Percentiles rank a stretch among this genome's conserved stretches.
phyloP scores from a whole-genome alignment of 2,797 vertebrate genomes.

The Sandelia bainsii region DNA sequence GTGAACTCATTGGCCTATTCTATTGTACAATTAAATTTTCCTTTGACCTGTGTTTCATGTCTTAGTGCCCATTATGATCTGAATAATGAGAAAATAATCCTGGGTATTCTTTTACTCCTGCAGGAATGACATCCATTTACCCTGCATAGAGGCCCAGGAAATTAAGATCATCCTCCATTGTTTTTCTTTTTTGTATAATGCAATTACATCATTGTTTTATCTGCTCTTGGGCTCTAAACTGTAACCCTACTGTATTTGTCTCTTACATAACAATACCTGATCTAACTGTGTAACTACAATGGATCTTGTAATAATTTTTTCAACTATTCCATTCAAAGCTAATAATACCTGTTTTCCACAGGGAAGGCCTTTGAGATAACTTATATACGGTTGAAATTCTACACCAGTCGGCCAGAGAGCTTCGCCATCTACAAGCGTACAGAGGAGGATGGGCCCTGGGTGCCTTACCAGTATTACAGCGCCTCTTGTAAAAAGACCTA shows the following conservation, averaged over 20 bases:
- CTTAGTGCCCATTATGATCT: constrained; percentile 48
- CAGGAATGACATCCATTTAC: constrained; percentile 68
- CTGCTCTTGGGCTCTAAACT: constrained; percentile 48
- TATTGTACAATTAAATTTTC: constrained; percentile 21
- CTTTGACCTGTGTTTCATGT: constrained; percentile 64
- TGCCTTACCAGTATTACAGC: constrained; percentile 95
- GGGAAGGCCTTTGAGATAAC: constrained; percentile 96
- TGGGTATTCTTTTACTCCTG: constrained; percentile 54
- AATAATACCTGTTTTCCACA: constrained; percentile 71
- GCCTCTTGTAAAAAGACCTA: constrained; percentile 91
- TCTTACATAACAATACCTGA: constrained; percentile 40
- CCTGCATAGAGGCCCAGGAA: constrained; percentile 55
- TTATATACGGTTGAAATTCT: constrained; percentile 94
- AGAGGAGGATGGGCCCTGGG: constrained; percentile 81
- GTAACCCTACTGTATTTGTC: constrained; percentile 46
- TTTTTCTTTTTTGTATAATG: constrained; percentile 61
- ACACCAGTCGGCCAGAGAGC: constrained; percentile 95
- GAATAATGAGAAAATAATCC: constrained; percentile 72
- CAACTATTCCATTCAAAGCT: constrained; percentile 40
- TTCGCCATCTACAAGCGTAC: constrained; percentile 94
- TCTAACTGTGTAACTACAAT: constrained; percentile 35
- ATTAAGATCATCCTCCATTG: constrained; percentile 61
- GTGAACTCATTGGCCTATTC: constrained; percentile 12
- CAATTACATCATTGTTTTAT: constrained; percentile 53
- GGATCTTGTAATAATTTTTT: constrained; percentile 32